Percentiles rank a stretch among this genome's conserved stretches.
These are phyloP conservation scores for Brotula barbata DNA, from an alignment of 2,797 vertebrate genomes.

Conservation along the genomic window DNA sequence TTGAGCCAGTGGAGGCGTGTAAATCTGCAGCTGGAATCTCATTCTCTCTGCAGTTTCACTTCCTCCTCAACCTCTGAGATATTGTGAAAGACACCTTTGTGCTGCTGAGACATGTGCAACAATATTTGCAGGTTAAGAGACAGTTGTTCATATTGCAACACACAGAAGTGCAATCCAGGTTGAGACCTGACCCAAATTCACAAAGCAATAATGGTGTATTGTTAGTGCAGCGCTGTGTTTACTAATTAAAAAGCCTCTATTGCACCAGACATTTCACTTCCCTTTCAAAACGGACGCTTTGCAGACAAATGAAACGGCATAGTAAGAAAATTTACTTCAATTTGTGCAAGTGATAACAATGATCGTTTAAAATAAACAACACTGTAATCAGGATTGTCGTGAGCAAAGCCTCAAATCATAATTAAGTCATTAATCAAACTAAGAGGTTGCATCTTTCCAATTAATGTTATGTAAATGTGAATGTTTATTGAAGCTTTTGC, in stretches of 20 bases:
- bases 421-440: conserved; percentile 55
- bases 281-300: too few species aligned
- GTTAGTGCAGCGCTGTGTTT: not conserved
- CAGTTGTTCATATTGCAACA: conserved; percentile 1
- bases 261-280: not conserved
- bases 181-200: conserved; percentile 13
- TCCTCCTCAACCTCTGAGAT: conserved; percentile 56
- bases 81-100: conserved; percentile 70
- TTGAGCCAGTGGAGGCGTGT: conserved; percentile 71
- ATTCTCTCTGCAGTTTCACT: conserved; percentile 61
- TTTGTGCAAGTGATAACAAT: conserved; percentile 17
- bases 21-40: conserved; percentile 76
- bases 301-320: not conserved
- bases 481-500: conserved; percentile 52
- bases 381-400: conserved; percentile 31
- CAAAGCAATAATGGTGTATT: not conserved
- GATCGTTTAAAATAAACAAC: conserved; percentile 4
- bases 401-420: conserved; percentile 29
- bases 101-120: conserved; percentile 55
- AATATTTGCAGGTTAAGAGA: conserved; percentile 20
- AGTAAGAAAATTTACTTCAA: too few species aligned
- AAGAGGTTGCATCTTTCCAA: conserved; percentile 33
- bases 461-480: conserved; percentile 36
- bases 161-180: not conserved
- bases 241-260: not conserved